Evolutionary conservation across 2,113 vertebrate species (phyloP).

Genomic region (Laterallus jamaicensis): DNA sequence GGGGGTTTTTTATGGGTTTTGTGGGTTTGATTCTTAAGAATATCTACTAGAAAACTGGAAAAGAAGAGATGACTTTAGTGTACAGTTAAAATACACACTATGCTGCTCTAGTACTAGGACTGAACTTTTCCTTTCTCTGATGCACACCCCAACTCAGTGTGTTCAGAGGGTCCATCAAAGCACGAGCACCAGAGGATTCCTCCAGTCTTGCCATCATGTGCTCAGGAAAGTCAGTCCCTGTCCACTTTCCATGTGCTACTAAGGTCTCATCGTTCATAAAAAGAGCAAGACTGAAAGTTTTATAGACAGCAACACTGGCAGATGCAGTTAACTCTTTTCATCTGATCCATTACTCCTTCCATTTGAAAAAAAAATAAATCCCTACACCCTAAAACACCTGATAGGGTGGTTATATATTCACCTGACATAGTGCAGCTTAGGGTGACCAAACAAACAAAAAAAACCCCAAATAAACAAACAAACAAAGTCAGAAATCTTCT

Average conservation of each 20-base stretch:
- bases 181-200: background rate
- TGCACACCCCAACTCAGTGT: fast-evolving
- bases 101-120: background rate
- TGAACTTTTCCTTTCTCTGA: background rate
- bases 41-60: background rate
- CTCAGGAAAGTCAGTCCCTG: background rate
- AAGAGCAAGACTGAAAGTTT: background rate
- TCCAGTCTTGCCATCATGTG: background rate
- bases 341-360: background rate
- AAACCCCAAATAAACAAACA: no score
- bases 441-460: no score
- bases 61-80: background rate
- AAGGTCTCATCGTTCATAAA: background rate
- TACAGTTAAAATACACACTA: background rate
- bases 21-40: no score
- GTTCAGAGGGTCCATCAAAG: no score
- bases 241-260: background rate
- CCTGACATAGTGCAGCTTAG: background rate
- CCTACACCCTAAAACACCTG: background rate
- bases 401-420: background rate
- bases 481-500: background rate
- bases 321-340: background rate
- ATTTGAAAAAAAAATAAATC: background rate
- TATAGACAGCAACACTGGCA: background rate
- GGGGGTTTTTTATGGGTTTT: background rate